Evolutionary conservation across 2,113 vertebrate species (phyloP), one percentile per base, ranked within the genome.

Genomic region (Cygnus buccinator): DNA sequence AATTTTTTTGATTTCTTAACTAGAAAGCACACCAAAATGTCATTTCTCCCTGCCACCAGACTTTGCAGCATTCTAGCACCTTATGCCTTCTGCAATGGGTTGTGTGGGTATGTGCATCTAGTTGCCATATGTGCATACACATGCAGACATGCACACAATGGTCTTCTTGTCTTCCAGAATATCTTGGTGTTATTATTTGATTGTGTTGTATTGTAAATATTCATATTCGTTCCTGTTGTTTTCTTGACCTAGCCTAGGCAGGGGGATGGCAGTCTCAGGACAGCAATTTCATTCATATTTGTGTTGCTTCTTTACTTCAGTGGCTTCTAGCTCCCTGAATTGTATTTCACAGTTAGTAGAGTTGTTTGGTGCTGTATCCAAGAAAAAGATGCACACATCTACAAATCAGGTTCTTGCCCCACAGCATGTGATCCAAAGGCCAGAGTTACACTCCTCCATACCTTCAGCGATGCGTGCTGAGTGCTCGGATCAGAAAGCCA

Each of bases 141-240:
- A 1, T 39, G 22, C 41, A 78, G 22, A 11, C 18, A 28, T 4
- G 8, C 31, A 68, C 9, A n/a, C 0, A 0, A 10, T 23, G 19
- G 16, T 48, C 23, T 5, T 71, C 57, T 33, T 44, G 6, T 67
- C 41, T 84, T 81, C 61, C 66, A 75, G 71, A 84, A 59, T 39
- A 37, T 11, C 77, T 75, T 41, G 14, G 25, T 50, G 22, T 39
- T 77, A 21, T 29, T 67, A 7, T 5, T 55, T 0, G 0, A 15
- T 10, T 55, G 41, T 67, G 26, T 14, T 59, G 8, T 29, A 37
- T 8, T 57, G 39, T 16, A 50, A 71, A 63, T 12, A 55, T 15
- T 19, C 7, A 43, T 5, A 46, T 26, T 55, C 19, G 31, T 84
- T 70, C 26, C 52, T 46, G 3, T 10, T 72, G 23, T 11, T 39